Base-by-base conservation (phyloP, 2,113 vertebrate species). In the Otocyon megalotis region DNA sequence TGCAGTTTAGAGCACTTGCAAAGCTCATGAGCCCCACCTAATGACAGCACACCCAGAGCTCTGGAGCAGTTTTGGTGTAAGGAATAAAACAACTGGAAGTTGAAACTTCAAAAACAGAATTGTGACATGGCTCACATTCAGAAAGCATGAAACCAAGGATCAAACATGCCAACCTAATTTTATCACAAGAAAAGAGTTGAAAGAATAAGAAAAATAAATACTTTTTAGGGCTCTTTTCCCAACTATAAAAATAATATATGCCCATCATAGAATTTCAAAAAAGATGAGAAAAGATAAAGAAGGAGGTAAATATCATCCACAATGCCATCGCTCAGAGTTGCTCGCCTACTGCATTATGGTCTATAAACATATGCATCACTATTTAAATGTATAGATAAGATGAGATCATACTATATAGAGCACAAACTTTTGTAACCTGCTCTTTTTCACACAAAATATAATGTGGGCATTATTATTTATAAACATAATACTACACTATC, bases 221-320 rank as follows among this genome's bases (percentile, higher is more conserved):
- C 12, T 72, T 96, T 63, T 43, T 8, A 77, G 28, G n/a, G 48
- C 53, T 28, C 48, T 63, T 88, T 54, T 32, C 79, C 74, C 43
- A 58, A 56, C 50, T 87, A 67, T 74, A 94, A 65, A 97, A 94
- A 95, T 60, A 86, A 79, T 76, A 91, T 16, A 88, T 10, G 26
- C 60, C n/a, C 53, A 82, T 37, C 77, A 58, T 54, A 82, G 86
- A 87, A 83, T 92, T 90, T 82, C 48, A 58, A 74, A 92, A 82
- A 58, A 56, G 11, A 58, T 48, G 62, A 77, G 58, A 53, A 87
- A 92, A 76, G 32, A 14, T 83, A 79, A 95, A 80, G 16, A 69
- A 89, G 58, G 88, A 92, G 35, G 69, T 74, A 94, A 96, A 35
- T 65, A 71, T 63, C 12, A 37, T 60, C 24, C 77, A 88, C 50